Evolutionary conservation across 2,888 invertebrate genomes (phyloP).

Genomic region (Tridacna crocea): DNA sequence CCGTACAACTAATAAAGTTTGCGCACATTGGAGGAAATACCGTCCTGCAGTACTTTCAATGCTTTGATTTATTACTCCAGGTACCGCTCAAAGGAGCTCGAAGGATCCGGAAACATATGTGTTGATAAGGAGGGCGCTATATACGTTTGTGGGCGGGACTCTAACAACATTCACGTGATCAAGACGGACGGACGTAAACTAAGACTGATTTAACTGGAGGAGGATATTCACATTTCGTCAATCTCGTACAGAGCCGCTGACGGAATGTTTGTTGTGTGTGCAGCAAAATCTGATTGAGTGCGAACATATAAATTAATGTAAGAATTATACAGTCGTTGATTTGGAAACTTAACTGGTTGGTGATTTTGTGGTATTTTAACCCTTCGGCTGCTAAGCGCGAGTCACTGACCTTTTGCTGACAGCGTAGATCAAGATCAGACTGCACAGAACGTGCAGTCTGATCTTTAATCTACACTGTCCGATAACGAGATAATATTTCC

Average conservation of each 20-base stretch:
- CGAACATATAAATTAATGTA: conserved; percentile 19
- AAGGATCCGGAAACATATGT: conserved; percentile 42
- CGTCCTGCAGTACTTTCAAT: no score
- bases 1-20: no score
- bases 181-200: conserved; percentile 49
- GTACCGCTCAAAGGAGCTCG: conserved; percentile 38
- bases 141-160: conserved; percentile 50
- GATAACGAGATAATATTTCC: no score
- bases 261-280: conserved; percentile 39
- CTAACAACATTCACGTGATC: conserved; percentile 51
- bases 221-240: conserved; percentile 17
- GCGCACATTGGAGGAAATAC: no score
- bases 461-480: no score
- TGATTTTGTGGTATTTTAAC: no score
- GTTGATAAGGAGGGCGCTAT: conserved; percentile 52
- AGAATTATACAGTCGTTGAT: neutral
- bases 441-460: no score
- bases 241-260: conserved; percentile 42
- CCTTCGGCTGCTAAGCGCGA: no score
- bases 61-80: conserved; percentile 19
- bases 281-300: conserved; percentile 23
- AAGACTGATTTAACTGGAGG: conserved; percentile 34
- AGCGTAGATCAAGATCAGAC: no score
- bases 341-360: no score
- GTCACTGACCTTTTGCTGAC: no score